Conservation (phyloP, 2,797 vertebrate species). For the Enteromius treurensis region DNA sequence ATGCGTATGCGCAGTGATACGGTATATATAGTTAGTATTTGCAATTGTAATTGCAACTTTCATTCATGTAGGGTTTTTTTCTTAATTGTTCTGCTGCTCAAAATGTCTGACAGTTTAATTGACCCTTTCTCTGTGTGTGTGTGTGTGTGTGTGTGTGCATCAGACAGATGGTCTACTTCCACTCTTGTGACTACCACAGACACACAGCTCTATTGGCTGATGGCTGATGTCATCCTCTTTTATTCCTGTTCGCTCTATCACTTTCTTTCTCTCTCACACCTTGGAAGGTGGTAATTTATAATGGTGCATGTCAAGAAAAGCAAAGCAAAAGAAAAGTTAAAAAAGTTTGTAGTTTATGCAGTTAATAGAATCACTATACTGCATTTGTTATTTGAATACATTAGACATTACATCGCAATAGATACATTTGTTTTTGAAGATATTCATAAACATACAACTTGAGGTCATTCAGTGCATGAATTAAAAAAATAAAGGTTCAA, state of each 20-base stretch:
- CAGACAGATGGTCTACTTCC: neutral
- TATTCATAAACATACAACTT: neutral
- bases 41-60: neutral
- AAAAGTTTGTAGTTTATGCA: neutral
- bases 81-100: neutral
- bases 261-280: conserved; percentile 8
- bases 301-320: neutral
- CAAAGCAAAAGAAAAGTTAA: neutral
- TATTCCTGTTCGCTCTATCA: neutral
- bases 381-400: neutral
- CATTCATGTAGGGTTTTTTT: neutral
- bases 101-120: neutral
- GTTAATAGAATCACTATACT: conserved; percentile 10
- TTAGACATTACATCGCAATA: neutral
- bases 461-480: neutral
- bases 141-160: neutral
- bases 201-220: conserved; percentile 1
- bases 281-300: neutral
- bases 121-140: neutral
- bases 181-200: neutral
- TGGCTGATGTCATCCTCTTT: conserved; percentile 14
- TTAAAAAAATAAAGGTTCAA: no score
- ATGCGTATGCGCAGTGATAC: neutral
- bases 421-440: neutral
- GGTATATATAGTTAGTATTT: neutral